These are phyloP conservation scores for Cyprinodon variegatus DNA, from an alignment of 2,113 vertebrate genomes.

Conservation along the genomic window DNA sequence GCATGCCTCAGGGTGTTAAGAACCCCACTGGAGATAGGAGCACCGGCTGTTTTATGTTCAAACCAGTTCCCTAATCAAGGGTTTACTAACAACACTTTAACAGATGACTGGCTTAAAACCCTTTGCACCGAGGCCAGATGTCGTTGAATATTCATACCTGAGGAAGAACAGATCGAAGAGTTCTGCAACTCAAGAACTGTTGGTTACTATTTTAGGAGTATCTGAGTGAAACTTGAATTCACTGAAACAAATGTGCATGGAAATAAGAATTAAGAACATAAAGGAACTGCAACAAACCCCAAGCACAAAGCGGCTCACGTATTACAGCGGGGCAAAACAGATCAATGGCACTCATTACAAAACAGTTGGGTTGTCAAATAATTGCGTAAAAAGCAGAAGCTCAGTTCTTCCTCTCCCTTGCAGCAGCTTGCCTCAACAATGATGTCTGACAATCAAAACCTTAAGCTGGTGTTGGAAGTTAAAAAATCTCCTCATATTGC, in stretches of 20 bases:
- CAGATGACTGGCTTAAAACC: not conserved
- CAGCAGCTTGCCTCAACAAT: too few relatives aligned
- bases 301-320: too few relatives aligned
- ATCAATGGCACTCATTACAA: not conserved
- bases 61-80: not conserved
- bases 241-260: not conserved
- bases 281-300: too few relatives aligned
- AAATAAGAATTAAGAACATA: not conserved
- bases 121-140: not conserved
- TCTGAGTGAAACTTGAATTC: not conserved
- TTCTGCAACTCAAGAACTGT: not conserved
- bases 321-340: not conserved
- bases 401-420: too few relatives aligned
- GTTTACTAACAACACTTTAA: not conserved
- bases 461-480: too few relatives aligned
- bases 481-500: too few relatives aligned
- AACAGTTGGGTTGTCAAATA: not conserved
- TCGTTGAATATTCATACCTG: conserved; percentile 14
- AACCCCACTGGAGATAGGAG: conserved; percentile 8
- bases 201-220: not conserved
- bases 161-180: conserved; percentile 2
- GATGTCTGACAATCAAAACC: too few relatives aligned
- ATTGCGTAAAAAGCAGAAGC: not conserved
- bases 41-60: conserved; percentile 1
- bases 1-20: conserved; percentile 12